Evolutionary conservation across 2,797 vertebrate species (phyloP), one percentile per base, ranked within the genome.

Genomic region (Pangasius larnaudii): DNA sequence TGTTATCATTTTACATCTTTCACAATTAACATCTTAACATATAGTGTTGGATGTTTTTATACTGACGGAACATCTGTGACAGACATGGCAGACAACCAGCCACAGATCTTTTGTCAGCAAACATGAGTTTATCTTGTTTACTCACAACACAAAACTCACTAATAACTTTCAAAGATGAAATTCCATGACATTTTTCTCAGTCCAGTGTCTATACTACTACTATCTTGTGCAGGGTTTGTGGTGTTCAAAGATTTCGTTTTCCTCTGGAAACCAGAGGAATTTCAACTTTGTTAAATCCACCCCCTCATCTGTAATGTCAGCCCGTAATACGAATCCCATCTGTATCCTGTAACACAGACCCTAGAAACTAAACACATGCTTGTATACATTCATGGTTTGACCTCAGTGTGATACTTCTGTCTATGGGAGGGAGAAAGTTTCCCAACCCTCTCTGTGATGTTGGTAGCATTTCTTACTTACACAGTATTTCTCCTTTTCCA

Each of bases 401-500:
- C 56, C 53, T 82, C 53, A 36, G 2, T 53, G 42, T 56, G 74
- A 71, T 30, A 67, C 63, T 16, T 33, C 65, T 33, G 65, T 7
- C 65, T 67, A 16, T 16, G 5, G 36, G n/a, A 51, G 6, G 19
- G n/a, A 75, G 30, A 63, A 2, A 30, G 39, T 83, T 75, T 0
- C n/a, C 71, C 77, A 42, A 65, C 27, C 56, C 80, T 36, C 11
- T 63, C 7, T 51, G 7, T 18, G 51, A 63, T 53, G 58, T 27
- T 24, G 16, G n/a, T 36, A 27, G 86, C 63, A 33, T n/a, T 65
- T 87, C 59, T 42, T 63, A 63, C 14, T 46, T 8, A 8, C 5
- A 61, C 33, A 58, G 16, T 79, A 79, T 5, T 39, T 80, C 53
- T 80, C 53, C 53, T 58, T 77, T 80, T 36, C 78, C 30, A 80